phyloP scores from a whole-genome alignment of 2,888 invertebrate species.

The Perdita meconis region DNA sequence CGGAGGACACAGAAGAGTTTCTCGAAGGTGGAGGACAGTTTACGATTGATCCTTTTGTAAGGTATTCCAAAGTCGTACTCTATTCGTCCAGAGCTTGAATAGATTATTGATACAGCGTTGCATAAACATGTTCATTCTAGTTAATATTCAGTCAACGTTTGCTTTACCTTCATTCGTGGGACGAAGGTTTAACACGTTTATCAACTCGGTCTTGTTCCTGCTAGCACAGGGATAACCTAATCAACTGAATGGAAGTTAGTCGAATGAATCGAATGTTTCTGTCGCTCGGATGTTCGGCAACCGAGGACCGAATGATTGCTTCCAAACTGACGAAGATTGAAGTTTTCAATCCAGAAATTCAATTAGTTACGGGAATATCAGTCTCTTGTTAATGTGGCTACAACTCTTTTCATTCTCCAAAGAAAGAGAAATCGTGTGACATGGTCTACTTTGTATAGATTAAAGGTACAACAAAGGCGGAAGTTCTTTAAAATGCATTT shows the following conservation, averaged over 20 bases:
- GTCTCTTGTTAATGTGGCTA: too few species aligned
- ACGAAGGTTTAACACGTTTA: constrained; percentile 16
- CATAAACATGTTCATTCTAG: constrained; percentile 23
- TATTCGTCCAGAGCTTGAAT: constrained; percentile 8
- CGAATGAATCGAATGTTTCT: not conserved
- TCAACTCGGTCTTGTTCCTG: constrained; percentile 16
- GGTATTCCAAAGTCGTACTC: constrained; percentile 15
- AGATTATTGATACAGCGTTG: constrained; percentile 12
- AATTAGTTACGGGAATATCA: too few species aligned
- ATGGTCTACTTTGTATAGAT: too few species aligned
- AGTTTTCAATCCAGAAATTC: too few species aligned
- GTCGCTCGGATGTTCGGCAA: not conserved
- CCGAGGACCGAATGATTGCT: not conserved
- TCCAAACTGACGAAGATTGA: not conserved
- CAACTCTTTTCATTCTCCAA: too few species aligned
- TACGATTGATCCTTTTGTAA: constrained; percentile 34
- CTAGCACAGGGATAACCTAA: not conserved
- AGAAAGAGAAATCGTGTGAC: too few species aligned
- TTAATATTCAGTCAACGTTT: constrained; percentile 51
- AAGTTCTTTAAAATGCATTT: too few species aligned
- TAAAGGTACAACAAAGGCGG: too few species aligned
- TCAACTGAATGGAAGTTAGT: constrained; percentile 14
- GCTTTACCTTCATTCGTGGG: constrained; percentile 22
- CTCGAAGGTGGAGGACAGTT: constrained; percentile 35
- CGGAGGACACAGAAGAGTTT: not conserved